These are phyloP conservation scores for Trididemnum nubilum DNA, from an alignment of 23 tunicate genomes.

Conservation along the genomic window DNA sequence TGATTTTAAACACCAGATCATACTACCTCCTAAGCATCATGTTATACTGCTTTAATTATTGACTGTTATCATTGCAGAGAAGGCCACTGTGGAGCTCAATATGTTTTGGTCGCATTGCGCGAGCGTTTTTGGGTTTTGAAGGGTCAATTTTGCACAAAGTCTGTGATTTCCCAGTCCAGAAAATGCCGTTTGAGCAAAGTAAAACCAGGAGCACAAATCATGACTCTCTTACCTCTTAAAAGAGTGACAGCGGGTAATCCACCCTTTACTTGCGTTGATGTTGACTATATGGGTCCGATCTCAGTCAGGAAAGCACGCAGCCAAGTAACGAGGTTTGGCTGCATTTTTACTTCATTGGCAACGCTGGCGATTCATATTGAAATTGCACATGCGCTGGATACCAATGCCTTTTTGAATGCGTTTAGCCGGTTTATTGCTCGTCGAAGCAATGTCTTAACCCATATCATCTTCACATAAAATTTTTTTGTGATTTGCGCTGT, in stretches of 20 bases:
- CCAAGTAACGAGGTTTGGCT: constrained; percentile 39
- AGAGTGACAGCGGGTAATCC: constrained; percentile 31
- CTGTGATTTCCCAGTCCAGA: not conserved
- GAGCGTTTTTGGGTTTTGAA: not conserved
- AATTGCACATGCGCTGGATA: too few relatives aligned
- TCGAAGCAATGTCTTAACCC: not conserved
- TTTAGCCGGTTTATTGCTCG: constrained; percentile 22
- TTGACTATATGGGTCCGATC: constrained; percentile 42
- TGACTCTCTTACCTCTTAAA: constrained; percentile 26
- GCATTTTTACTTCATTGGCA: constrained; percentile 43
- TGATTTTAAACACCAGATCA: not conserved
- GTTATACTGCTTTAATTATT: constrained; percentile 1
- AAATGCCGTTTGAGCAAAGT: constrained; percentile 20
- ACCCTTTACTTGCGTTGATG: constrained; percentile 14
- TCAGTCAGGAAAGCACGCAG: constrained; percentile 38
- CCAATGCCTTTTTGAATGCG: constrained; percentile 36
- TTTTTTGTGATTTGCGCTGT: too few relatives aligned
- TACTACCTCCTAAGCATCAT: not conserved
- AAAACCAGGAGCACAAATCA: constrained; percentile 17
- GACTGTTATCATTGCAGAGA: not conserved
- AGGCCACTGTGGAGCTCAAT: constrained; percentile 32
- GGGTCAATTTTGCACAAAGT: not conserved
- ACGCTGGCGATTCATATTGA: constrained; percentile 41
- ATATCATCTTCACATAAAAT: too few relatives aligned
- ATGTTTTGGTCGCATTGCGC: not conserved